Evolutionary conservation across 2,888 invertebrate genomes (phyloP), one percentile per base, ranked within the genome.

Genomic region (Eupeodes luniger): DNA sequence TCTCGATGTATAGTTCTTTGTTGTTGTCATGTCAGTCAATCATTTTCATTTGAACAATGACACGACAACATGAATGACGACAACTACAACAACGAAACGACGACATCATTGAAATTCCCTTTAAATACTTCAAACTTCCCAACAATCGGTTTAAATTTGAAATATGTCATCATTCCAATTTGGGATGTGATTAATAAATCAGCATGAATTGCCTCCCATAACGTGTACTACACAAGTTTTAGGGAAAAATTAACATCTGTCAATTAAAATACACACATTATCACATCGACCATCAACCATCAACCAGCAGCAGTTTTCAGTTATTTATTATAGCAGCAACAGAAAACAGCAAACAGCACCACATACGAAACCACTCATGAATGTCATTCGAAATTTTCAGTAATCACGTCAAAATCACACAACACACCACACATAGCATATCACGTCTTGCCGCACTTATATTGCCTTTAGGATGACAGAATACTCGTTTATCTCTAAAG

Each of bases 221-320:
- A 51, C 34, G 55, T 72, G 76, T 77, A 66, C 59, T 61, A 72
- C 77, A 77, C 40, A 40, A 66, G 69, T 82, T 82, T 82, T 70
- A 70, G 59, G 55, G 69, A 78, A 74, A 78, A 86, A 82, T 82
- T 82, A 86, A 86, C 86, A 86, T 75, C 86, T 86, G 79, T 82
- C 82, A 86, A 86, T 82, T 82, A 82, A 79, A 75, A 49, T n/a
- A 11, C 49, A 61, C 64, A 76, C 76, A 62, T 59, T 70, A 62
- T 59, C 59, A 72, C 72, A 70, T 51, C 55, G 40, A 70, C 69
- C 69, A 69, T 14, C 72, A 36, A 27, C 40, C 19, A 3, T 27
- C 27, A 62, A 7, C 61, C n/a, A 36, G 59, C 36, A 36, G 14
- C 40, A 62, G 53, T 7, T 5, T 5, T 16, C 12, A 14, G 27